These are phyloP conservation scores for Pterophyllum scalare DNA, from an alignment of 2,113 vertebrate species.

Conservation along the genomic window DNA sequence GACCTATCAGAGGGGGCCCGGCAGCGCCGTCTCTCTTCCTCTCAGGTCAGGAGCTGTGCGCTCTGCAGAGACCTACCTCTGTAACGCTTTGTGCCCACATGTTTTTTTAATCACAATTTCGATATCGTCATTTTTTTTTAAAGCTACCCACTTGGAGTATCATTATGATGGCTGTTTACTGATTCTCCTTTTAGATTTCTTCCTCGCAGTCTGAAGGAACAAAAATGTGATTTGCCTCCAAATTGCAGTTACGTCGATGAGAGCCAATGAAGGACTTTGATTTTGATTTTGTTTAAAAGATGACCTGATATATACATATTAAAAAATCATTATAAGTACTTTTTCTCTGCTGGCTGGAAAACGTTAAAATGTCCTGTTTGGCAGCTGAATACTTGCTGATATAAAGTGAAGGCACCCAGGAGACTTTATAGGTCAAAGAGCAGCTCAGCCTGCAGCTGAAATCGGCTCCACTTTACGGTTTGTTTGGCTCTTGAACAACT, in stretches of 20 bases:
- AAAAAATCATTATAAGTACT: neutral
- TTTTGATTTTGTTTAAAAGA: neutral
- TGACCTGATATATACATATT: neutral
- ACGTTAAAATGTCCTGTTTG: neutral
- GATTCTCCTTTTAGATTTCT: neutral
- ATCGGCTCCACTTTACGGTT: neutral
- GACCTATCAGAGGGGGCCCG: conserved; percentile 67
- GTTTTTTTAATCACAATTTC: neutral
- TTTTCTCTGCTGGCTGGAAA: neutral
- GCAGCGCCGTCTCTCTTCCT: conserved; percentile 36
- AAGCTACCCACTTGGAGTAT: neutral
- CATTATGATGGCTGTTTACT: conserved; percentile 6
- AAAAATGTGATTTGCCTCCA: neutral
- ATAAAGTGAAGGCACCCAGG: neutral
- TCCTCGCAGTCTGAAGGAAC: neutral
- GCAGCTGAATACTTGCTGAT: neutral
- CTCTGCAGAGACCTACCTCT: neutral
- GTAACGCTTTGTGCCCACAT: neutral
- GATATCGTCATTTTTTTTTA: neutral
- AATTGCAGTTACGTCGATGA: neutral
- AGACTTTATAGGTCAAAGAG: conserved; percentile 19
- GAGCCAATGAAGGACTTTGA: neutral
- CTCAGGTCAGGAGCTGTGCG: neutral
- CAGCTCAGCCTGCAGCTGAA: conserved; percentile 15
- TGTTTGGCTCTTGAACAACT: neutral